A percentile compares a stretch with the other conserved stretches of the same genome.
Evolutionary conservation across 2,113 vertebrate genomes (phyloP).

Genomic region (Pelobates fuscus): DNA sequence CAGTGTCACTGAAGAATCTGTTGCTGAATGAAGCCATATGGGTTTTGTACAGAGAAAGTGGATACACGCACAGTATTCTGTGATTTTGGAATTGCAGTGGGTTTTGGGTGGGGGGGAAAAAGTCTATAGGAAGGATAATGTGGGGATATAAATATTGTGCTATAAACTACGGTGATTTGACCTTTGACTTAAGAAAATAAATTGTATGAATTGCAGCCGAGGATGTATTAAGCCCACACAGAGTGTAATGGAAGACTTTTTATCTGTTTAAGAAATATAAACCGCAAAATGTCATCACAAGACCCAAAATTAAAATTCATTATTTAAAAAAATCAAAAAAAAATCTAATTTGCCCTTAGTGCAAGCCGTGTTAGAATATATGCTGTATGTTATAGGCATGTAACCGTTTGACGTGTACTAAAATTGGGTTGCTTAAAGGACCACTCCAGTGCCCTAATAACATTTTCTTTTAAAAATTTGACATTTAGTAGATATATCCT

Average conservation of each 20-base stretch:
- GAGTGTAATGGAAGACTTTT: conserved; percentile 30
- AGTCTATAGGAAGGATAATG: neutral
- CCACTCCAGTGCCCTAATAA: too few relatives aligned
- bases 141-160: conserved; percentile 30
- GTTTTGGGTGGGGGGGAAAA: neutral
- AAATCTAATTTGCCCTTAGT: too few relatives aligned
- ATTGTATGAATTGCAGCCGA: conserved; percentile 10
- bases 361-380: too few relatives aligned
- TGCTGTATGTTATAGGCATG: too few relatives aligned
- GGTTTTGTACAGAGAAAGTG: conserved; percentile 60
- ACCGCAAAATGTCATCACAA: conserved; percentile 31
- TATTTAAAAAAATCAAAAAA: too few relatives aligned
- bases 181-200: conserved; percentile 33
- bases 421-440: too few relatives aligned
- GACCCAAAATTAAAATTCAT: conserved; percentile 45
- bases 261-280: conserved; percentile 41
- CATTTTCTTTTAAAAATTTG: too few relatives aligned
- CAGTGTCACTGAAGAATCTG: conserved; percentile 85
- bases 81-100: conserved; percentile 62
- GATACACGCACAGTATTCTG: conserved; percentile 64
- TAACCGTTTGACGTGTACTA: too few relatives aligned
- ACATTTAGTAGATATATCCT: too few relatives aligned
- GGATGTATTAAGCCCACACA: conserved; percentile 40
- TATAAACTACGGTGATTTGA: conserved; percentile 24
- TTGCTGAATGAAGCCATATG: conserved; percentile 81